A percentile compares a stretch with the other conserved stretches of the same genome.
Evolutionary conservation across 2,888 invertebrate species (phyloP).

Genomic region (Rotaria socialis): DNA sequence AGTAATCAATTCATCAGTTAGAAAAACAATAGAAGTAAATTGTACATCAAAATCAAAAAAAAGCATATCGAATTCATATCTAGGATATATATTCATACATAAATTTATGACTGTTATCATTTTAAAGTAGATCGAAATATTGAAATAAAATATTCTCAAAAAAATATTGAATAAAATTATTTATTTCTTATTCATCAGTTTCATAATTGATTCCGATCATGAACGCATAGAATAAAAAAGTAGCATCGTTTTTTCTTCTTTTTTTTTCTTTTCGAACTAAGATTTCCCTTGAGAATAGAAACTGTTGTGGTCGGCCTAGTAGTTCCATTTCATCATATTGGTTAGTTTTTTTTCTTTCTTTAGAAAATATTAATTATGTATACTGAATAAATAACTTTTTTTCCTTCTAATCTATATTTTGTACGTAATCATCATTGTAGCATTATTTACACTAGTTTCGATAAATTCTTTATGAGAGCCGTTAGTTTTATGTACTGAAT

Average conservation of each 20-base stretch:
- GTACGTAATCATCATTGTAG: background rate
- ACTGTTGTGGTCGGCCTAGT: background rate
- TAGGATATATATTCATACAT: no score
- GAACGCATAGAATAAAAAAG: background rate
- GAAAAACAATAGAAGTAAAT: no score
- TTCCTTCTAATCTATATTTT: background rate
- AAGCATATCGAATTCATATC: no score
- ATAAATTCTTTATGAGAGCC: background rate
- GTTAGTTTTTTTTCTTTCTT: background rate
- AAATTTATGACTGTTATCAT: no score
- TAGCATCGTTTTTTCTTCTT: background rate
- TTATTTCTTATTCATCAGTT: background rate
- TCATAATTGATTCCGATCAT: background rate
- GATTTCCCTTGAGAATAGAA: background rate
- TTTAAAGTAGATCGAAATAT: background rate
- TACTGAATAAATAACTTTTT: constrained; percentile 5
- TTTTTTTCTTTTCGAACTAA: background rate
- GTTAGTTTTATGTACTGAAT: background rate
- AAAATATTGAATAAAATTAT: no score
- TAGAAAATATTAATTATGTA: background rate
- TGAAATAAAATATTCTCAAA: background rate
- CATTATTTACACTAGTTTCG: background rate
- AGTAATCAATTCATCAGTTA: no score
- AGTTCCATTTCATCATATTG: background rate
- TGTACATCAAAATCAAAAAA: no score